phyloP scores from a whole-genome alignment of 2,888 invertebrate genomes.

The Blastobasis adustella region DNA sequence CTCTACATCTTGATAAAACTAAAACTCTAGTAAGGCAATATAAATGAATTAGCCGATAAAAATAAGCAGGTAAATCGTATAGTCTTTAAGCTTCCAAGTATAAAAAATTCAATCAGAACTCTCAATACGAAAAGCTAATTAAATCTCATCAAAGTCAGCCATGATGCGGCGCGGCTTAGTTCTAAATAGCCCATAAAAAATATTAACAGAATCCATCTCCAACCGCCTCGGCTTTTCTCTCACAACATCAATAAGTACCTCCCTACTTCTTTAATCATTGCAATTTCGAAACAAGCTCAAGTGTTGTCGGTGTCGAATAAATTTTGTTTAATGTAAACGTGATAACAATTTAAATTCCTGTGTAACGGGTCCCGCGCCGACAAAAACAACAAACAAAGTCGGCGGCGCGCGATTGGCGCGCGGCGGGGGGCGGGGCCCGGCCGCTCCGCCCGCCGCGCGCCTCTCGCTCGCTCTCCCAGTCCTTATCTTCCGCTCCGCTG shows the following conservation, averaged over 20 bases:
- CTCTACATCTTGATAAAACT: too few relatives aligned
- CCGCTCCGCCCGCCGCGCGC: conserved; percentile 43
- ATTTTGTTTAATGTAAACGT: conserved; percentile 75
- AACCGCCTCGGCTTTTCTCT: conserved; percentile 33
- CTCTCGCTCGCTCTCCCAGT: conserved; percentile 70
- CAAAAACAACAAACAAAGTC: conserved; percentile 73
- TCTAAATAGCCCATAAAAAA: conserved; percentile 11
- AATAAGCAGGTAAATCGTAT: too few relatives aligned
- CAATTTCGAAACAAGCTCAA: conserved; percentile 74
- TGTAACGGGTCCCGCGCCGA: conserved; percentile 70
- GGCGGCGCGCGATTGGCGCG: conserved; percentile 46
- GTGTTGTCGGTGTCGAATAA: conserved; percentile 73
- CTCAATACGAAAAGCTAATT: background rate
- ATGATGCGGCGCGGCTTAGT: conserved; percentile 17
- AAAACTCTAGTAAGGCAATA: too few relatives aligned
- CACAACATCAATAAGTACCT: conserved; percentile 57
- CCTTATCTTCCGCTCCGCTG: conserved; percentile 58
- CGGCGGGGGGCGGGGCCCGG: conserved; percentile 34
- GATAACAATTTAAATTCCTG: conserved; percentile 75
- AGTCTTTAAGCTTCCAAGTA: too few relatives aligned
- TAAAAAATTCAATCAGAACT: background rate
- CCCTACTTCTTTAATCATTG: conserved; percentile 68
- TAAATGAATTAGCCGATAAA: too few relatives aligned
- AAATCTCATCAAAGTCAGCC: conserved; percentile 17
- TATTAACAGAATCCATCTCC: conserved; percentile 31